Conservation (phyloP, 2,888 invertebrate species). For the Cosmopolites sordidus region DNA sequence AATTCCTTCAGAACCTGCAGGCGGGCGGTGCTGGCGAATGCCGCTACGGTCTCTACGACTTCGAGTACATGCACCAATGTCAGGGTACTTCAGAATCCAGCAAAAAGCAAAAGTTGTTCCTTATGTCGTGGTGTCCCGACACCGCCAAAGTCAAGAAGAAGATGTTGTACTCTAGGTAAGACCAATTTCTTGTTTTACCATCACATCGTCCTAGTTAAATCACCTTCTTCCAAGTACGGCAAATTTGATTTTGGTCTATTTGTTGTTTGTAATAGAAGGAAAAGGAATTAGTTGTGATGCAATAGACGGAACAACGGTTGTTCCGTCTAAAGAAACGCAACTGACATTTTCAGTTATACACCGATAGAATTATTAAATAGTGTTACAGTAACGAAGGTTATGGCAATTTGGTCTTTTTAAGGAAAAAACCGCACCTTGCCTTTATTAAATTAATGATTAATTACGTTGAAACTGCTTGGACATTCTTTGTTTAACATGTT, state of each 20-base stretch:
- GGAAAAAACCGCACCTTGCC: too few species aligned
- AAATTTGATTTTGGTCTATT: conserved; percentile 3
- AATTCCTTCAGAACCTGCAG: conserved; percentile 91
- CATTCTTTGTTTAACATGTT: too few species aligned
- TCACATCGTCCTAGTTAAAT: not conserved
- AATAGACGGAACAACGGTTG: conserved; percentile 3
- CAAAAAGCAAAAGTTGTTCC: conserved; percentile 96
- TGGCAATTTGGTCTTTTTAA: too few species aligned
- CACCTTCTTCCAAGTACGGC: conserved; percentile 9
- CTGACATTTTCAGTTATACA: conserved; percentile 1
- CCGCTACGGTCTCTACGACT: conserved; percentile 97
- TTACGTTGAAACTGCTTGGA: too few species aligned
- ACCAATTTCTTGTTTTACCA: too few species aligned
- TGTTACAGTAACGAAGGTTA: too few species aligned
- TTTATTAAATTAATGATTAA: too few species aligned
- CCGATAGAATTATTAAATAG: too few species aligned
- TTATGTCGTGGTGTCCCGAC: conserved; percentile 99
- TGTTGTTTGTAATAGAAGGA: conserved; percentile 9
- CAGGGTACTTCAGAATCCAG: conserved; percentile 95
- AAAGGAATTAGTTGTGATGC: conserved; percentile 6
- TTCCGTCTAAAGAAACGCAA: conserved; percentile 11
- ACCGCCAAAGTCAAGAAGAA: conserved; percentile 89
- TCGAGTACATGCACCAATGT: conserved; percentile 96
- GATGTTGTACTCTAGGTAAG: conserved; percentile 75
- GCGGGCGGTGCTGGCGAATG: conserved; percentile 90